Conservation (phyloP, 2,888 invertebrate species). For the Microctonus aethiopoides region DNA sequence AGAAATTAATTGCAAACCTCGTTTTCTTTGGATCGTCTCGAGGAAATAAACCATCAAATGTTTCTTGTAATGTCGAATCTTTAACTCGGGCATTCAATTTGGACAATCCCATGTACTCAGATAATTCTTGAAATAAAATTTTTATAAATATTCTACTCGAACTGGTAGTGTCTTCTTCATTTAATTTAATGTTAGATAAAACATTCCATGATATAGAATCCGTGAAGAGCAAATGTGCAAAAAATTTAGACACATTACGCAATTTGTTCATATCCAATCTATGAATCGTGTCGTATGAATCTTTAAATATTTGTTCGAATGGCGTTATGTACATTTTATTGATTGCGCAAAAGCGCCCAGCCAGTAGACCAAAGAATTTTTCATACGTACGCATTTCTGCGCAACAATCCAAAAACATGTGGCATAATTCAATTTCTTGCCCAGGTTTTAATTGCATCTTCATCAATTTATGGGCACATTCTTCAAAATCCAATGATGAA, state of each 20-base stretch:
- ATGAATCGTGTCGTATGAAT: constrained; percentile 95
- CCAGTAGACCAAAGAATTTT: constrained; percentile 67
- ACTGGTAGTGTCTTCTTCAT: constrained; percentile 97
- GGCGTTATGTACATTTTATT: constrained; percentile 92
- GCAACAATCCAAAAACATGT: constrained; percentile 98
- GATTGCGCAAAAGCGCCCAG: constrained; percentile 88
- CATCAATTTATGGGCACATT: constrained; percentile 98
- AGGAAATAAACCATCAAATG: constrained; percentile 93
- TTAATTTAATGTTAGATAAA: constrained; percentile 87
- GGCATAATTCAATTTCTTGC: constrained; percentile 96
- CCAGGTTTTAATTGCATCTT: constrained; percentile 97
- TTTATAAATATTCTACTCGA: constrained; percentile 98
- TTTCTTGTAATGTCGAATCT: constrained; percentile 87
- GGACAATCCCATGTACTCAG: constrained; percentile 94
- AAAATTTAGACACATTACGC: constrained; percentile 96
- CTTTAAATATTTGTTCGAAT: constrained; percentile 94
- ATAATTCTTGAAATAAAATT: constrained; percentile 95
- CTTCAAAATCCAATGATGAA: constrained; percentile 98
- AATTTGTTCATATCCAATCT: constrained; percentile 95
- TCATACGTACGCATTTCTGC: too few species aligned
- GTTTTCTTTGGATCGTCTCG: constrained; percentile 96
- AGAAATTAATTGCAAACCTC: constrained; percentile 85
- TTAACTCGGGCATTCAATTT: constrained; percentile 91
- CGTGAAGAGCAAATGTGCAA: constrained; percentile 94
- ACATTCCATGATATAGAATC: constrained; percentile 98